Evolutionary conservation across 2,113 vertebrate species (phyloP).

Genomic region (Pleuronectes platessa): DNA sequence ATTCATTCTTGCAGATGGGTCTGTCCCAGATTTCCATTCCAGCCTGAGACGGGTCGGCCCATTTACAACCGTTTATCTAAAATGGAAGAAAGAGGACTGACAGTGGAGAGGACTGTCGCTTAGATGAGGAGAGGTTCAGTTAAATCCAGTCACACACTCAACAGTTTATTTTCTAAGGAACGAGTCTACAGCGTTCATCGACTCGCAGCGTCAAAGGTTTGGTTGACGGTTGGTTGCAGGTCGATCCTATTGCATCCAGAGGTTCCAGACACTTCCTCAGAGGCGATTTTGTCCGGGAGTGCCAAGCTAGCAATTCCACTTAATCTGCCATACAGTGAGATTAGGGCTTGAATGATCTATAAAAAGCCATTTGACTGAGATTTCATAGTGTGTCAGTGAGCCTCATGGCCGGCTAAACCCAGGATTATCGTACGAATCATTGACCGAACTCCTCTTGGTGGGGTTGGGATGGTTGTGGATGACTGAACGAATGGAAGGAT

Average conservation of each 20-base stretch:
- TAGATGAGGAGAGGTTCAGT: not conserved
- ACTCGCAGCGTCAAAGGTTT: not conserved
- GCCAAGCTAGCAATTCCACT: not conserved
- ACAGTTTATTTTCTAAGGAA: not conserved
- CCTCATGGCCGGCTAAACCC: constrained; percentile 45
- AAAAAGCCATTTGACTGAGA: constrained; percentile 58
- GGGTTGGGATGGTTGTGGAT: not conserved
- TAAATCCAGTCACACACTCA: not conserved
- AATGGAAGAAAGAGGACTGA: no score
- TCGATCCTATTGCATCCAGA: not conserved
- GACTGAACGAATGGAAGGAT: not conserved
- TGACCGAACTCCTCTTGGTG: constrained; percentile 56
- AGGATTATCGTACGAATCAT: constrained; percentile 52
- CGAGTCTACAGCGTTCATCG: not conserved
- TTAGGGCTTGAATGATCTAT: constrained; percentile 33
- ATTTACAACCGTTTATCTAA: not conserved
- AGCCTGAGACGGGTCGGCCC: not conserved
- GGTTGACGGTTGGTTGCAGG: not conserved
- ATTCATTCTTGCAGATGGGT: not conserved
- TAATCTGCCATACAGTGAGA: constrained; percentile 16
- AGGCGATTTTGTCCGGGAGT: not conserved
- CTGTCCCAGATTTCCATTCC: not conserved
- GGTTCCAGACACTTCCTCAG: not conserved
- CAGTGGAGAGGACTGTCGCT: not conserved
- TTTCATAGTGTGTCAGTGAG: constrained; percentile 59